phyloP scores from a whole-genome alignment of 2,888 invertebrate genomes.

The Hipparchia sbordonii region DNA sequence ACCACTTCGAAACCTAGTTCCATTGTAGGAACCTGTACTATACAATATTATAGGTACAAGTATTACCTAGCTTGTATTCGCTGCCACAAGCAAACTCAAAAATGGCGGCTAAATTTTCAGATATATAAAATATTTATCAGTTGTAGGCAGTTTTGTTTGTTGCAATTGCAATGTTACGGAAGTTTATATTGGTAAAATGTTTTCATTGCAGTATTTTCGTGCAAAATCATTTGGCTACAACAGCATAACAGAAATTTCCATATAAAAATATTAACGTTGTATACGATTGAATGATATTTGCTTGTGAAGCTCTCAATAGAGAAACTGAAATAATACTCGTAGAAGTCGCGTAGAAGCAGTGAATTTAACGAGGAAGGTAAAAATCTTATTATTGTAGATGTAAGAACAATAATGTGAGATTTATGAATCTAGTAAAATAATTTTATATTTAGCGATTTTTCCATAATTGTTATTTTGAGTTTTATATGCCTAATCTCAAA shows the following conservation, averaged over 20 bases:
- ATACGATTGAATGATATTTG: neutral
- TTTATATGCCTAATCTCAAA: neutral
- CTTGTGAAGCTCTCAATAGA: too few relatives aligned
- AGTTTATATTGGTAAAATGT: slow-evolving; percentile 16
- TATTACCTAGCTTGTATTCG: neutral
- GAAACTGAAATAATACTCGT: too few relatives aligned
- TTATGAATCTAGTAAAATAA: too few relatives aligned
- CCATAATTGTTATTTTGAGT: neutral
- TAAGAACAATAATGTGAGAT: too few relatives aligned
- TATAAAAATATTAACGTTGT: slow-evolving; percentile 6
- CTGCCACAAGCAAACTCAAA: slow-evolving; percentile 1
- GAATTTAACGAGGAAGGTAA: too few relatives aligned
- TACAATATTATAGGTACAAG: neutral
- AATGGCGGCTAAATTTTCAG: slow-evolving; percentile 11
- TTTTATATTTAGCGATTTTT: neutral
- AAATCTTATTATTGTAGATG: too few relatives aligned
- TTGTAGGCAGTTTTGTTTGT: slow-evolving; percentile 5
- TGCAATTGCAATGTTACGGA: slow-evolving; percentile 13
- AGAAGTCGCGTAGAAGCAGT: too few relatives aligned
- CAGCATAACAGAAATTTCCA: slow-evolving; percentile 1
- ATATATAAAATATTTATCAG: slow-evolving; percentile 19
- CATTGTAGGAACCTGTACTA: slow-evolving; percentile 1
- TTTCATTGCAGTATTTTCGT: slow-evolving; percentile 17
- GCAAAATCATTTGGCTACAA: slow-evolving; percentile 9
- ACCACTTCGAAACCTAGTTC: slow-evolving; percentile 22